Percentiles rank a stretch among this genome's conserved stretches.
phyloP scores from a whole-genome alignment of 2,797 vertebrate species.

The Sciurus vulgaris region DNA sequence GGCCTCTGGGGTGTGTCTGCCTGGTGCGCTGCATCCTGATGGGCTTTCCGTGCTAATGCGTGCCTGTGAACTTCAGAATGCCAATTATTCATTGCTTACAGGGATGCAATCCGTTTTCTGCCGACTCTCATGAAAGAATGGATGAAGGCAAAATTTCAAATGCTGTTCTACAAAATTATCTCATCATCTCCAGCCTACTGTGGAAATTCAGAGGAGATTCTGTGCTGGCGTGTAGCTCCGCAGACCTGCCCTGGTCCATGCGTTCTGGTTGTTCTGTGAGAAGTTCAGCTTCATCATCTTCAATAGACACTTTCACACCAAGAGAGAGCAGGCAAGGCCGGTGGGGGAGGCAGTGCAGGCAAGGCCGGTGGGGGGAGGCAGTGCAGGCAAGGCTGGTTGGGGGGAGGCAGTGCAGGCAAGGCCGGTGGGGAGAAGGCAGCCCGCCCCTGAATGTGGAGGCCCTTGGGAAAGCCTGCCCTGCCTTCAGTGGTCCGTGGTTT shows the following conservation, averaged over 20 bases:
- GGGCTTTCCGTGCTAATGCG: neutral
- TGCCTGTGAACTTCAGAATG: neutral
- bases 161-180: conserved; percentile 52
- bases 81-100: conserved; percentile 7
- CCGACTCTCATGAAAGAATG: conserved; percentile 57
- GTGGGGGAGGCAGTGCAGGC: neutral
- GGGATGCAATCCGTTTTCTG: conserved; percentile 43
- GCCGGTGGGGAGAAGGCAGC: neutral
- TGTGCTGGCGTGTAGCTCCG: neutral
- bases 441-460: neutral
- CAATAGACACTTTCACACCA: neutral
- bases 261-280: neutral
- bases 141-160: conserved; percentile 51
- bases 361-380: no score
- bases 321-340: neutral
- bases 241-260: neutral
- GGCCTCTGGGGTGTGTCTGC: neutral
- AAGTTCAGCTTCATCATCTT: neutral
- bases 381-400: neutral
- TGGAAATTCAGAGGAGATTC: neutral
- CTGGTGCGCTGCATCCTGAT: neutral
- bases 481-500: neutral
- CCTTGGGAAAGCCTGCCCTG: neutral
- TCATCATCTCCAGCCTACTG: neutral
- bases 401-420: neutral